Evolutionary conservation across 2,888 invertebrate genomes (phyloP), one percentile per base, ranked within the genome.

Genomic region (Cantharis rustica): DNA sequence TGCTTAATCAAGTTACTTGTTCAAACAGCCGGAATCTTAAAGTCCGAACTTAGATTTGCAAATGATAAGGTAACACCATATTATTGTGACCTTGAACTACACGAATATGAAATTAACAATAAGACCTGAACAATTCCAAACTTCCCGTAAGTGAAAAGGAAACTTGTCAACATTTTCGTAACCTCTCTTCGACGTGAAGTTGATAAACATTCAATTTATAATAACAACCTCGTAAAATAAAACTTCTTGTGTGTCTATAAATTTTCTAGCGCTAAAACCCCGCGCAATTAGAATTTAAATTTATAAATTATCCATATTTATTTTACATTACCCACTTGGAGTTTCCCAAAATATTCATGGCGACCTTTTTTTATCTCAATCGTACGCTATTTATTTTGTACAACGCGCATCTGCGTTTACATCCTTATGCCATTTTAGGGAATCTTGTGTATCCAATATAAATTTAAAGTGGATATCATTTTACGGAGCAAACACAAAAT

Each of bases 381-480:
- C 64, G 64, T 66, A 66, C 23, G 64, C 64, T 66, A 66, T 66
- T 66, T 66, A 66, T 66, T 66, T 66, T 23, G 64, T 66, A 66
- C 64, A 66, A 66, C 64, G 20, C 47, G n/a, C 64, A 66, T 66
- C 64, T 66, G 64, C 64, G 64, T 66, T 66, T 66, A 66, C 64
- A 66, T 66, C 64, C 23, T 66, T 66, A 66, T 23, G 64, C 64
- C 64, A 23, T 66, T 66, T 66, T 66, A 66, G 64, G n/a, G 64
- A 66, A 66, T 66, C 64, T 66, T 66, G 64, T 66, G 23, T 66
- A 66, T 66, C 64, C 64, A 66, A 66, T 66, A 66, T 66, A 66
- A 66, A 66, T 66, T 66, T 66, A 66, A 66, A 66, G 64, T 66
- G 64, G 64, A 66, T 66, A 66, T 66, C 64, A 66, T 66, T 66